These are phyloP conservation scores for Glareola pratincola DNA, from an alignment of 2,113 vertebrate genomes.

Conservation along the genomic window DNA sequence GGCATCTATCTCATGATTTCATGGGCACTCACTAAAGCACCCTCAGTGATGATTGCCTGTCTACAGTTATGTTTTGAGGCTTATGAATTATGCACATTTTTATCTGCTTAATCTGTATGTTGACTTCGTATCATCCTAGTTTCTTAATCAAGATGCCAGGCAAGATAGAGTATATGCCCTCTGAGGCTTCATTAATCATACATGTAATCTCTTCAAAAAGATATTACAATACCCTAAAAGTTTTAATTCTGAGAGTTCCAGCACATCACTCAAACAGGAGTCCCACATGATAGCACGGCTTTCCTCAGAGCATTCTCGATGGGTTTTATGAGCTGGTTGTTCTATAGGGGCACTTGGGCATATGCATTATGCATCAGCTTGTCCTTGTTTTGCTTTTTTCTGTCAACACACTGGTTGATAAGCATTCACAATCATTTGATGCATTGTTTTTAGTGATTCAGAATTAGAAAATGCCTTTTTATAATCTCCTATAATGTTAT, in stretches of 20 bases:
- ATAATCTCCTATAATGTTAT: not conserved
- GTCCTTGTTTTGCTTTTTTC: not conserved
- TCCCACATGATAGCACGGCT: not conserved
- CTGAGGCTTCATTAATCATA: not conserved
- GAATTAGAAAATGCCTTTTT: not conserved
- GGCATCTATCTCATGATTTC: not conserved
- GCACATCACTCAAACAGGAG: not conserved
- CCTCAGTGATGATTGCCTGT: not conserved
- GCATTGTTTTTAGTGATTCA: not conserved
- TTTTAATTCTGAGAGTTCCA: not conserved
- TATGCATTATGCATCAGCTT: not conserved
- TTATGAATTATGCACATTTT: not conserved
- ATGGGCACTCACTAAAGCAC: not conserved
- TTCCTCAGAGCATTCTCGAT: not conserved
- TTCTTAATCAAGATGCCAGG: slow-evolving; percentile 16
- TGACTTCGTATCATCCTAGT: not conserved
- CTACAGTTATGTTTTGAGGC: not conserved
- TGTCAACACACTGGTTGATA: not conserved
- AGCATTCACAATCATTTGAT: not conserved
- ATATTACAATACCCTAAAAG: not conserved
- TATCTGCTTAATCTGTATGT: not conserved
- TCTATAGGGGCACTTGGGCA: not conserved
- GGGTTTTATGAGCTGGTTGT: not conserved
- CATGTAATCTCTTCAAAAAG: not conserved
- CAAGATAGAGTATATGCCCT: not conserved